Base-by-base conservation (phyloP, 2,888 invertebrate species). In the Dendrolimus houi region DNA sequence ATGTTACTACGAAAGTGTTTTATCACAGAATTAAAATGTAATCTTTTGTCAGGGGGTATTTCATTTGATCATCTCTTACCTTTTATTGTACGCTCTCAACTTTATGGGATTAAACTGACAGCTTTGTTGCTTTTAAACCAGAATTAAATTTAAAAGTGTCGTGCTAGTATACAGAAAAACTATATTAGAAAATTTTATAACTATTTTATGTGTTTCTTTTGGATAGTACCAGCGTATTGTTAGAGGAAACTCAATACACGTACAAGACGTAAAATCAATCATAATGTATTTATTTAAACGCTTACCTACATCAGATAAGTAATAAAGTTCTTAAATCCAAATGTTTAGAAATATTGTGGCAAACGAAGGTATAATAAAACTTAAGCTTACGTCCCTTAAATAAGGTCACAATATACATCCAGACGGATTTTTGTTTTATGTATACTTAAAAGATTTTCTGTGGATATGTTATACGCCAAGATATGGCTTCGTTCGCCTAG, bases 21-120 rank as follows among this genome's bases (percentile, higher is more conserved):
- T 76, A 80, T 79, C 70, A 63, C 71, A 60, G 72, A 77, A 80
- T 81, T 79, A 77, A 77, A 83, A 74, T 77, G 75, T 79, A 75
- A 78, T 79, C 75, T 80, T 75, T 78, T 76, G 77, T 77, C 68
- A 66, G 64, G 61, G 61, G 64, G 63, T 68, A 73, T 72, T 75
- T 68, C 70, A 71, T 78, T 77, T 72, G 68, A 74, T 74, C 70
- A 74, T 62, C 56, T 60, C 61, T 47, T 47, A 65, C 59, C 63
- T 73, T 79, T 79, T 75, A 78, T 73, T 72, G 77, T 60, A 53
- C 60, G 61, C 62, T 60, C 53, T 65, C 61, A 52, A 60, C 62
- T 72, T 79, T 79, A 78, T 74, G 65, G 67, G 62, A 68, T 65
- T 69, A 71, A 67, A 67, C 61, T 69, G 68, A 65, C 67, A 68